Evolutionary conservation across 64 coral and sea anemone species (phyloP).

Genomic region (Pocillopora damicornis): DNA sequence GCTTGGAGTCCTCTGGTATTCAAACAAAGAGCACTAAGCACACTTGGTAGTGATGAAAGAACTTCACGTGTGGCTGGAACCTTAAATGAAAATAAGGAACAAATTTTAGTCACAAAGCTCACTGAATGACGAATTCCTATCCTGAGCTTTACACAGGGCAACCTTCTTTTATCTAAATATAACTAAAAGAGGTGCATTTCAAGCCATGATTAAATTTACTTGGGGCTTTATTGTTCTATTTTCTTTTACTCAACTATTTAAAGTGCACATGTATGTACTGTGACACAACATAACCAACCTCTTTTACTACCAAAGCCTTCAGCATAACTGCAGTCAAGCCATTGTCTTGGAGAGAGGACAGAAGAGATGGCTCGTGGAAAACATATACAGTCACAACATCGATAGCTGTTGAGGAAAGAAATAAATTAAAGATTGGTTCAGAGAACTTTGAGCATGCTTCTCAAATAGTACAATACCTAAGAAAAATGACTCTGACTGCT

Average conservation of each 20-base stretch:
- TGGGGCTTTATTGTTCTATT: too few relatives aligned
- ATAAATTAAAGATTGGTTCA: neutral
- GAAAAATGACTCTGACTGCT: too few relatives aligned
- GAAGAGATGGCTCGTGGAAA: slow-evolving; percentile 93
- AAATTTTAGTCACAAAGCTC: too few relatives aligned
- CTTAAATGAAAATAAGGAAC: slow-evolving; percentile 13
- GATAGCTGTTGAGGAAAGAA: slow-evolving; percentile 66
- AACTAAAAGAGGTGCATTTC: too few relatives aligned
- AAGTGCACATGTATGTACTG: too few relatives aligned
- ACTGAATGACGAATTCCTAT: too few relatives aligned
- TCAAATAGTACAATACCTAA: too few relatives aligned
- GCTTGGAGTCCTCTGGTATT: slow-evolving; percentile 94
- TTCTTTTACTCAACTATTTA: too few relatives aligned
- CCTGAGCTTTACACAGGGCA: too few relatives aligned
- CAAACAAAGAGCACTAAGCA: slow-evolving; percentile 91
- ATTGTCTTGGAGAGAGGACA: slow-evolving; percentile 95
- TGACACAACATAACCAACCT: slow-evolving; percentile 44
- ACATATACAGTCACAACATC: slow-evolving; percentile 98
- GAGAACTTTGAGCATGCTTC: too few relatives aligned
- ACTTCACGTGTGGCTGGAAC: slow-evolving; percentile 94
- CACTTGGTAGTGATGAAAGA: slow-evolving; percentile 86
- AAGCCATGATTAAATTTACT: too few relatives aligned
- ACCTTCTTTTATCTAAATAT: too few relatives aligned
- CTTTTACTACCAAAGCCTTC: slow-evolving; percentile 93
- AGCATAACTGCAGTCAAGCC: slow-evolving; percentile 93